A percentile compares a stretch with the other conserved stretches of the same genome.
These are phyloP conservation scores for Pseudochirops cupreus DNA, from an alignment of 2,797 vertebrate genomes.

Conservation along the genomic window DNA sequence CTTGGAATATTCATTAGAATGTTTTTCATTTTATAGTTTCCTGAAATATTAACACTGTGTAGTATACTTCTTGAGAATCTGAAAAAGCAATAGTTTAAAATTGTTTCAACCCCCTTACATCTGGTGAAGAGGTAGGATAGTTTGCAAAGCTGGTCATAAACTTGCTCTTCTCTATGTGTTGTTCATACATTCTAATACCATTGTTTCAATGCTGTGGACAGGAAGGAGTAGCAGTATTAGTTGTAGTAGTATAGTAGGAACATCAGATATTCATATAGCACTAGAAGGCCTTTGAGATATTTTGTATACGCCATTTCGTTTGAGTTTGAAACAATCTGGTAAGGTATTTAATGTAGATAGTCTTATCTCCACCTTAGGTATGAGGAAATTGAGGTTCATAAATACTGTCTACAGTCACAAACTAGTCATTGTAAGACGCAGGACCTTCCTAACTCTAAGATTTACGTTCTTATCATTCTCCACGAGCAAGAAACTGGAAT, in stretches of 20 bases:
- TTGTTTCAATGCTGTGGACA: neutral
- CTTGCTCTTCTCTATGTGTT: neutral
- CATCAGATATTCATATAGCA: neutral
- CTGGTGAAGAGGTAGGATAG: neutral
- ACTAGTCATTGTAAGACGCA: neutral
- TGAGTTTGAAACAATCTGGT: neutral
- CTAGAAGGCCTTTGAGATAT: neutral
- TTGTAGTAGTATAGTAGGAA: neutral
- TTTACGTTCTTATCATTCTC: neutral
- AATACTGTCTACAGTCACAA: neutral
- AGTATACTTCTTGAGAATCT: slow-evolving; percentile 9
- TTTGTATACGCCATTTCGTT: neutral
- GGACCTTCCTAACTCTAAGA: neutral
- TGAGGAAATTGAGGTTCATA: neutral
- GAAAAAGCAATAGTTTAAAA: slow-evolving; percentile 2
- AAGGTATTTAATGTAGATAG: neutral
- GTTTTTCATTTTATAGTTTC: neutral
- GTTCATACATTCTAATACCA: neutral
- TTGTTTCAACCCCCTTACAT: neutral
- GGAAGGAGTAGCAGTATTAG: neutral
- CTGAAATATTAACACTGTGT: neutral
- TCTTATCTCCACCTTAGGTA: neutral
- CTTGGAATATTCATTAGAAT: slow-evolving; percentile 3
- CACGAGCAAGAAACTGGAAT: neutral
- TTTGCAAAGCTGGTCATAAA: neutral